Conservation (phyloP, 2,113 vertebrate genomes). For the Melanocharis versteri region DNA sequence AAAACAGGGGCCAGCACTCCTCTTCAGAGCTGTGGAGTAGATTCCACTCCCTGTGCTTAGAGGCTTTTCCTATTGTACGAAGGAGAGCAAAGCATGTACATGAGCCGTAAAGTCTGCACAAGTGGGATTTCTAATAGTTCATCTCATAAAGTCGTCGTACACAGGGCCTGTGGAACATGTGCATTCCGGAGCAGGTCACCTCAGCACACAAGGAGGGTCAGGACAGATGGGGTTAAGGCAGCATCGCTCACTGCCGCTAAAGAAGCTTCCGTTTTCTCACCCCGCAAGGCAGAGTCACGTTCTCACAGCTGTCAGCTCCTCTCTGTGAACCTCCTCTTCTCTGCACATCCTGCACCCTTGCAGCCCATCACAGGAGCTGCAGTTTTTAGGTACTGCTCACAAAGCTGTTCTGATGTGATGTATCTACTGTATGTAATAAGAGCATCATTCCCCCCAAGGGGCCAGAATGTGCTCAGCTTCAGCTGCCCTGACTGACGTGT, state of each 20-base stretch:
- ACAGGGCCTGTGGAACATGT: neutral
- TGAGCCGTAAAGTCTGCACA: neutral
- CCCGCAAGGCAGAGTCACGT: rapidly evolving
- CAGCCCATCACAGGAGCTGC: neutral
- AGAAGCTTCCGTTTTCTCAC: neutral
- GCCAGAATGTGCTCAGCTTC: neutral
- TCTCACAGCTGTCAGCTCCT: neutral
- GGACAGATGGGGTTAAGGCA: neutral
- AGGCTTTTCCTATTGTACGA: neutral
- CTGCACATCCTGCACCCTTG: neutral
- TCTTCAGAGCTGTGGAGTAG: neutral
- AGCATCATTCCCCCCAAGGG: neutral
- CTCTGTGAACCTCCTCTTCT: neutral
- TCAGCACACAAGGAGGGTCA: neutral
- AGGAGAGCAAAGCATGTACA: rapidly evolving
- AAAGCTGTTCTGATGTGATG: neutral
- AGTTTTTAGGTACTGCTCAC: neutral
- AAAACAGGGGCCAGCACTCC: neutral
- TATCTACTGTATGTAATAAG: neutral
- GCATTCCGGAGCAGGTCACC: neutral
- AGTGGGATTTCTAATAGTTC: neutral
- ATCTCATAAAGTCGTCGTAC: rapidly evolving
- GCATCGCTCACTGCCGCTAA: neutral
- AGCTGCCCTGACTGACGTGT: neutral
- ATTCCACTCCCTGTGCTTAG: neutral